Conservation (phyloP, 2,113 vertebrate genomes). For the Eulacestoma nigropectus region DNA sequence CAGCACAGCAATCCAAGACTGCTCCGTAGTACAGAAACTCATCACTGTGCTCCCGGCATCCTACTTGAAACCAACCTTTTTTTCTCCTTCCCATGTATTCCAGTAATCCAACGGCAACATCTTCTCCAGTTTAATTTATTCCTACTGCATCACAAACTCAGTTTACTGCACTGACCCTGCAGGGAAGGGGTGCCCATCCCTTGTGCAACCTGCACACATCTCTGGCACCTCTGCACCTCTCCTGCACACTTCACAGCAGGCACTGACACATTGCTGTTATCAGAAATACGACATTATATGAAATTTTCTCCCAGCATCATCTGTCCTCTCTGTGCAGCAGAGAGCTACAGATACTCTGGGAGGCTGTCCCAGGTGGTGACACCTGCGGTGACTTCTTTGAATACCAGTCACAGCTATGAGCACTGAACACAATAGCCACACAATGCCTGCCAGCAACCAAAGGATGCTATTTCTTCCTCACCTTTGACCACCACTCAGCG, state of each 20-base stretch:
- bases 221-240: neutral
- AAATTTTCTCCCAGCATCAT: neutral
- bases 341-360: neutral
- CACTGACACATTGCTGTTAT: too few species aligned
- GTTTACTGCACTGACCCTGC: neutral
- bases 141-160: neutral
- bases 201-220: neutral
- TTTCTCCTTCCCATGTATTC: neutral
- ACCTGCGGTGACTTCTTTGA: neutral
- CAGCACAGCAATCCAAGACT: accelerated
- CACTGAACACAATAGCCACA: neutral
- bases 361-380: neutral
- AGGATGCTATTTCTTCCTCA: neutral
- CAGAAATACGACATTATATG: neutral
- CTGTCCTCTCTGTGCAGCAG: neutral
- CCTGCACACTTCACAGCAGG: neutral
- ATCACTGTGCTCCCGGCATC: neutral
- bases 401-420: neutral
- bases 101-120: neutral
- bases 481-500: neutral
- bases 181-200: neutral
- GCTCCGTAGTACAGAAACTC: neutral
- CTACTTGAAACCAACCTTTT: neutral
- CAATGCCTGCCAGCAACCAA: neutral
- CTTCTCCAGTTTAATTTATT: neutral